Evolutionary conservation across 2,888 invertebrate genomes (phyloP), one percentile per base, ranked within the genome.

Genomic region (Agelastica alni): DNA sequence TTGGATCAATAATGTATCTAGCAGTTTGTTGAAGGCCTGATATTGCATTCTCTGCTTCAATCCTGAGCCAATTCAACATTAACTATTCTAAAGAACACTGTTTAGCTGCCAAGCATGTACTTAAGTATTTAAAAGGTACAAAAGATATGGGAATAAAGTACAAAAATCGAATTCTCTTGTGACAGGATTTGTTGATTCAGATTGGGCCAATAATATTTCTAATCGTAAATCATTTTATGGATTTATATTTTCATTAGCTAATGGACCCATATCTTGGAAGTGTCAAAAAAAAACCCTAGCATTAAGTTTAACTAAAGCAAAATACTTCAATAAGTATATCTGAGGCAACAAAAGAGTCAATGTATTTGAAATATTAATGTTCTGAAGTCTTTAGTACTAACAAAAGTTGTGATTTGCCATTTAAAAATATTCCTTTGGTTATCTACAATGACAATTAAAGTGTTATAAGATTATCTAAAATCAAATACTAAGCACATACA

Each of bases 311-410:
- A 47, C 62, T 16, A 62, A 65, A 41, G 58, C 62, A 4, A 60
- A 63, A 17, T 64, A 63, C 41, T 56, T 64, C 49, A 52, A n/a
- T n/a, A n/a, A n/a, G 60, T 6, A 17, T 63, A 9, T 45, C 55
- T 31, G 61, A 63, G 39, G 55, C 60, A 4, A 30, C 57, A 14
- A 66, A 67, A 39, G 62, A 64, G 57, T 58, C 58, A 4, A 26
- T 65, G n/a, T 56, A 62, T 37, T 28, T 51, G 17, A 39, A 36
- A 20, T 30, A 17, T 44, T 43, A 47, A 18, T 20, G 9, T 10
- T 9, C 3, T 18, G 32, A 53, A 17, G 2, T 53, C 10, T 53
- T 53, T 30, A 5, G 3, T 12, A 30, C 1, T 2, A 39, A 53
- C 14, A 32, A 14, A 12, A 20, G 17, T 36, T 32, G 42, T 36